Evolutionary conservation across 2,113 vertebrate genomes (phyloP), one percentile per base, ranked within the genome.

Genomic region (Phylloscopus whistleri): DNA sequence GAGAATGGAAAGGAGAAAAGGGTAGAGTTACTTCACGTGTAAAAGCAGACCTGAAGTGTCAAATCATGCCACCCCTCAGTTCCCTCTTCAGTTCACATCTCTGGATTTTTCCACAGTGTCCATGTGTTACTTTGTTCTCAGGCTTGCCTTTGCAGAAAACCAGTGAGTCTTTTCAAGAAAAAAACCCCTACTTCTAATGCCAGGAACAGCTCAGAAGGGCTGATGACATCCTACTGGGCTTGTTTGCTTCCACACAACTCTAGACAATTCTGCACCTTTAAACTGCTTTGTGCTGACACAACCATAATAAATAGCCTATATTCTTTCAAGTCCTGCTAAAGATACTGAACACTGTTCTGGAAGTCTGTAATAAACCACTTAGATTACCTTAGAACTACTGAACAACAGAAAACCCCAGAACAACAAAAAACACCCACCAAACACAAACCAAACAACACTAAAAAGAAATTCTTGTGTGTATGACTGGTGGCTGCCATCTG

Each of bases 1-100:
- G 33, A 78, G 33, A 16, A 48, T 2, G 14, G 46, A 53, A 87
- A 74, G 43, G 64, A 67, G 56, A 33, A 10, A 33, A 59, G n/a
- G 15, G 31, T n/a, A 4, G n/a, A 56, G 19, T 19, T 5, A n/a
- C 10, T 28, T 31, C 8, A 33, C 0, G 1, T 30, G 21, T 19
- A 9, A 77, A 49, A 66, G 56, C 24, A 69, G 51, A 49, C 3
- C 22, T 66, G 35, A 8, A 19, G 19, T 24, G 28, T 30, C 55
- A 81, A 16, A 69, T 33, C 30, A 9, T 4, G 6, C 30, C 37
- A 68, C 28, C 35, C 43, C 58, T 39, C 53, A 35, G 13, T 8
- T 66, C 35, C 26, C 22, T 48, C 30, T 30, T 63, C 48, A 31
- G 28, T 22, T 79, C 44, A 46, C 59, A 43, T 18, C 23, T 51